phyloP scores from a whole-genome alignment of 2,113 vertebrate genomes.

The Nothocercus nigrocapillus region DNA sequence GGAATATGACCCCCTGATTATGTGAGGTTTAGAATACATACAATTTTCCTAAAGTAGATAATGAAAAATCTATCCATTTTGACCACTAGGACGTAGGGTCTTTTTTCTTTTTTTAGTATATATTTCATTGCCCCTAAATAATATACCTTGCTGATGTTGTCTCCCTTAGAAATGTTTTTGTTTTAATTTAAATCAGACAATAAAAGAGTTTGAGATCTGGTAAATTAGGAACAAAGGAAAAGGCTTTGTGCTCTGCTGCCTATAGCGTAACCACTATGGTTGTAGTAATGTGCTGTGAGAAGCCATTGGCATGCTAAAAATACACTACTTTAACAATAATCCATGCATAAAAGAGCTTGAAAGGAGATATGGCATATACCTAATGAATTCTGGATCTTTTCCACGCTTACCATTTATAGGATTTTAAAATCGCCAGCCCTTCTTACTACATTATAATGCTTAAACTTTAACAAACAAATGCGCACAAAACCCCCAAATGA shows the following conservation, averaged over 20 bases:
- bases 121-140: slow-evolving; percentile 4
- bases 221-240: slow-evolving; percentile 74
- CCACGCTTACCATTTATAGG: slow-evolving; percentile 60
- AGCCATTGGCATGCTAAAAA: slow-evolving; percentile 71
- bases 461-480: slow-evolving; percentile 54
- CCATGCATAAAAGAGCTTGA: slow-evolving; percentile 76
- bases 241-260: slow-evolving; percentile 51
- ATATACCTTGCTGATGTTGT: slow-evolving; percentile 17
- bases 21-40: neutral
- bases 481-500: neutral
- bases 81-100: slow-evolving; percentile 9
- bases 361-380: slow-evolving; percentile 71
- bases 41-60: neutral
- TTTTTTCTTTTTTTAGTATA: neutral
- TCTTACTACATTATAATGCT: slow-evolving; percentile 50
- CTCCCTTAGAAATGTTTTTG: neutral
- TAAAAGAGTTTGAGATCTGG: slow-evolving; percentile 64
- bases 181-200: slow-evolving; percentile 49
- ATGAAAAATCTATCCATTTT: neutral
- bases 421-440: slow-evolving; percentile 25
- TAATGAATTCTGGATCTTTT: slow-evolving; percentile 76
- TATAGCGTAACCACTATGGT: slow-evolving; percentile 59
- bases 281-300: slow-evolving; percentile 69
- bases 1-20: slow-evolving; percentile 37
- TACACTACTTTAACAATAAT: slow-evolving; percentile 77